These are phyloP conservation scores for Pharmacophagus antenor DNA, from an alignment of 2,888 invertebrate genomes.

Conservation along the genomic window DNA sequence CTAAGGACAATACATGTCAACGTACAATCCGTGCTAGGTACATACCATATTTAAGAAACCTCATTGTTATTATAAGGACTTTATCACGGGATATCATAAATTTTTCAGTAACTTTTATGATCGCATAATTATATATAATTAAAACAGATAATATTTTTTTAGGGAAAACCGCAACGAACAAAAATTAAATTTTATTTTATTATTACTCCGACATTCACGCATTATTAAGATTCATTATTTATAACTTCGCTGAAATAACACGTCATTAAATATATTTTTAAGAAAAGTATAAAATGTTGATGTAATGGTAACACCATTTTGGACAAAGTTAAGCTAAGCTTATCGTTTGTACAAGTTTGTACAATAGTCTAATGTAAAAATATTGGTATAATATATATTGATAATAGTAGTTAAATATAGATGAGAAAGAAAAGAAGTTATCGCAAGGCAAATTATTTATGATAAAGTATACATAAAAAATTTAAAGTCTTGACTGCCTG, in stretches of 20 bases:
- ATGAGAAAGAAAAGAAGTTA: too few relatives aligned
- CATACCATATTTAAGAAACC: conserved; percentile 10
- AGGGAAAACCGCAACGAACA: conserved; percentile 13
- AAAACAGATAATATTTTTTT: conserved; percentile 22
- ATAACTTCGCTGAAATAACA: too few relatives aligned
- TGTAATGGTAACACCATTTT: too few relatives aligned
- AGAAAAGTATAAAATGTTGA: neutral
- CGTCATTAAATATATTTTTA: too few relatives aligned
- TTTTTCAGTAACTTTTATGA: conserved; percentile 34
- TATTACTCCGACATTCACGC: neutral
- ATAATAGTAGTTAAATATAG: too few relatives aligned
- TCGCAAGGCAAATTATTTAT: too few relatives aligned
- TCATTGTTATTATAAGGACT: conserved; percentile 24
- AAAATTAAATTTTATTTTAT: neutral
- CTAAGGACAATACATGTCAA: neutral
- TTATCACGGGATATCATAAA: conserved; percentile 45
- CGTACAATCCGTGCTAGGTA: neutral
- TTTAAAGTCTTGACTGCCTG: too few relatives aligned
- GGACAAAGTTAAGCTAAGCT: too few relatives aligned
- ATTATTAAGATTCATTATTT: neutral
- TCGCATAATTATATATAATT: conserved; percentile 32
- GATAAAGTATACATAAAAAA: too few relatives aligned
- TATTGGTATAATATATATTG: too few relatives aligned
- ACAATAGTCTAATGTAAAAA: too few relatives aligned
- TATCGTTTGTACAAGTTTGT: too few relatives aligned